Percentiles rank a stretch among this genome's conserved stretches.
Evolutionary conservation across 2,888 invertebrate species (phyloP).

Genomic region (Athrips mouffetella): DNA sequence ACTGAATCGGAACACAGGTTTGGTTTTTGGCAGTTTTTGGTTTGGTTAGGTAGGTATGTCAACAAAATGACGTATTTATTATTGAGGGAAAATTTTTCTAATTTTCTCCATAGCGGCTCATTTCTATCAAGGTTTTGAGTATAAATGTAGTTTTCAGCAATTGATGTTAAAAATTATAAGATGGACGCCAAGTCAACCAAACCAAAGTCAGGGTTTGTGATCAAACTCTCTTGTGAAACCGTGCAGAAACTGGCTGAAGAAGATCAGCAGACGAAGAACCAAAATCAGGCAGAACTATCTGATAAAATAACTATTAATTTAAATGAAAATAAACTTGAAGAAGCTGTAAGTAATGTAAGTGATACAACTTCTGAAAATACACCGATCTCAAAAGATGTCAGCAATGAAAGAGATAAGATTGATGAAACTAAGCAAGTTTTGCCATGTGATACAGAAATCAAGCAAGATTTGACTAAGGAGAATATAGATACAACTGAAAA

Average conservation of each 20-base stretch:
- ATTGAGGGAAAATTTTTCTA: too few relatives aligned
- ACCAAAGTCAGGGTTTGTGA: constrained; percentile 59
- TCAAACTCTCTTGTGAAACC: constrained; percentile 69
- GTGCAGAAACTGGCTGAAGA: constrained; percentile 65
- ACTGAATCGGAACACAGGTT: too few relatives aligned
- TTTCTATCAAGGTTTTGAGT: too few relatives aligned
- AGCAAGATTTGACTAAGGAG: too few relatives aligned
- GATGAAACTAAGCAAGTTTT: too few relatives aligned
- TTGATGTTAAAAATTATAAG: background rate
- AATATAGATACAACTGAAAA: background rate
- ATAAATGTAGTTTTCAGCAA: background rate
- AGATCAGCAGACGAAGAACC: constrained; percentile 40
- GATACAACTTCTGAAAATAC: background rate
- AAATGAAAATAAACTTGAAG: constrained; percentile 16
- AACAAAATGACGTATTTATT: too few relatives aligned
- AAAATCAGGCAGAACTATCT: background rate
- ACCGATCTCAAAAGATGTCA: background rate
- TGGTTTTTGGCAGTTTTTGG: too few relatives aligned
- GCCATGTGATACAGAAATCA: too few relatives aligned
- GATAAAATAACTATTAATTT: background rate
- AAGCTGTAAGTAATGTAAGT: constrained; percentile 11
- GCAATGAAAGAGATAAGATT: background rate
- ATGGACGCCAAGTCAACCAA: background rate
- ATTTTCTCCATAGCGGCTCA: too few relatives aligned
- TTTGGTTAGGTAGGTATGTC: too few relatives aligned